Evolutionary conservation across 1,140 invertebrate species (phyloP), one percentile per base, ranked within the genome.

Genomic region (Trachelipus rathkii): DNA sequence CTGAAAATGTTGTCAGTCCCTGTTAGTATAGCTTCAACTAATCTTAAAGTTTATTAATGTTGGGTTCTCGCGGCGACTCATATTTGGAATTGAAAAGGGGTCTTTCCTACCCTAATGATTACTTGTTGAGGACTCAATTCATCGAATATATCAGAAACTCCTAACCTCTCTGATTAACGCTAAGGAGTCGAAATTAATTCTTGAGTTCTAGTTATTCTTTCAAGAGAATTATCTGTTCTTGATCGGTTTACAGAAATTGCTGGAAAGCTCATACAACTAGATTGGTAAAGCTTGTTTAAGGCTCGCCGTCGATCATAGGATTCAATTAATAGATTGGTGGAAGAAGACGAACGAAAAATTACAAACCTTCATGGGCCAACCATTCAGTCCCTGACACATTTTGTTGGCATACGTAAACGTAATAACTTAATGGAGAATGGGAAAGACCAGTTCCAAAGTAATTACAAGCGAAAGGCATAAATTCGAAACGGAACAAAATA

Each of bases 341-440:
- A 46, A 87, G 90, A 75, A 81, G 89, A 95, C 94, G 0, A 83
- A 89, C n/a, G 90, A 6, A 89, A 89, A 74, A 91, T 95, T 53
- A 84, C 87, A 9, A 85, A 90, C 4, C 85, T 94, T 46, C n/a
- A 24, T 69, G 82, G 10, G 66, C 78, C 71, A 73, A 21, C 83
- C 84, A 50, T 80, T 79, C n/a, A 83, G 84, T 44, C n/a, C 77
- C 86, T 0, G 84, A 90, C 89, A 79, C 87, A 87, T 74, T 76
- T 94, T 24, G 88, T 95, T 8, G 85, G n/a, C n/a, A 95, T 0
- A 85, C 93, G n/a, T n/a, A 0, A 95, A 95, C 85, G 93, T 93
- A 10, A 87, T 95, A 60, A 95, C 83, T 95, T 84, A 95, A 94
- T 86, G 93, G 92, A 11, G 85, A 87, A 44, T 96, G 94, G 94